phyloP scores from a whole-genome alignment of 1,140 invertebrate genomes.

The Antheraea mylitta region DNA sequence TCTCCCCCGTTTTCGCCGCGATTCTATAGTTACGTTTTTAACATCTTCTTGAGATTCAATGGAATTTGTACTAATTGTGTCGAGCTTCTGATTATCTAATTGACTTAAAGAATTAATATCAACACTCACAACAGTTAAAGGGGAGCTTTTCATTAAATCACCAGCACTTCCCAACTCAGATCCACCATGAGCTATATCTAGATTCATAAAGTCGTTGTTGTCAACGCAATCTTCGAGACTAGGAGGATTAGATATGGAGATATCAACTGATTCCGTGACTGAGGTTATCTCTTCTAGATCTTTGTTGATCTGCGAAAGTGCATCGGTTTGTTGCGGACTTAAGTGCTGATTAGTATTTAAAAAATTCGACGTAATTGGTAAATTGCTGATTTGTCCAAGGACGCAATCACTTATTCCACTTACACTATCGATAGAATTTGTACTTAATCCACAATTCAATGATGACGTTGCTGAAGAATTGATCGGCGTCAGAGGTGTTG shows the following conservation, averaged over 20 bases:
- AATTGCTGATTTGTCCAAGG: conserved; percentile 64
- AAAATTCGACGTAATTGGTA: conserved; percentile 62
- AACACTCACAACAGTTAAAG: conserved; percentile 44
- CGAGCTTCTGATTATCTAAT: conserved; percentile 64
- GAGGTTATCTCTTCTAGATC: conserved; percentile 74
- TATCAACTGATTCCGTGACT: conserved; percentile 58
- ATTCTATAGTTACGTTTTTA: conserved; percentile 66
- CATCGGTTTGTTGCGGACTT: conserved; percentile 73
- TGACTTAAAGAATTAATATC: conserved; percentile 49
- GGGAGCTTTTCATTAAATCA: conserved; percentile 67
- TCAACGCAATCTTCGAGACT: conserved; percentile 74
- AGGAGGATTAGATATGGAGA: conserved; percentile 66
- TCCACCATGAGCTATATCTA: conserved; percentile 61
- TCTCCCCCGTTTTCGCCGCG: conserved; percentile 81
- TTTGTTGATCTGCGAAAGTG: conserved; percentile 73
- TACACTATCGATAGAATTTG: conserved; percentile 53
- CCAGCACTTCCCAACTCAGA: conserved; percentile 65
- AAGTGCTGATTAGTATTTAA: conserved; percentile 61
- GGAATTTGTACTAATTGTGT: conserved; percentile 69
- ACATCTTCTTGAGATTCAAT: conserved; percentile 74
- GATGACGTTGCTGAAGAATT: conserved; percentile 37
- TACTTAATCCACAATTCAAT: conserved; percentile 46
- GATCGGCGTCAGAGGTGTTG: conserved; percentile 52
- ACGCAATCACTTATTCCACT: conserved; percentile 66
- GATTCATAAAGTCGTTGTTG: conserved; percentile 72